A percentile compares a stretch with the other conserved stretches of the same genome.
Conservation (phyloP, 1,140 invertebrate species). For the Drosophila mayri region DNA sequence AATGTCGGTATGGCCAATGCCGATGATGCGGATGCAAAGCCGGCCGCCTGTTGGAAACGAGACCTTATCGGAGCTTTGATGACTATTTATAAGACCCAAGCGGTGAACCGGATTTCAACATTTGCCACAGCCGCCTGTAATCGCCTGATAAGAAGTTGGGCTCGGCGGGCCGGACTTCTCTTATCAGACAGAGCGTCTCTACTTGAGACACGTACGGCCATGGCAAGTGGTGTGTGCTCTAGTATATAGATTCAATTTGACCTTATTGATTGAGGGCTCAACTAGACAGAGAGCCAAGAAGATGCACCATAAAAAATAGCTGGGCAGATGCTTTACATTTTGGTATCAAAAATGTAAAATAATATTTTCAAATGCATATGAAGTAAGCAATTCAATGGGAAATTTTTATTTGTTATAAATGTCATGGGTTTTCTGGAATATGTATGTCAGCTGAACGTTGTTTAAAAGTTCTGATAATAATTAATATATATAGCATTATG, state of each 20-base stretch:
- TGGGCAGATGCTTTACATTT: background rate
- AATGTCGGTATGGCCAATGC: conserved; percentile 5
- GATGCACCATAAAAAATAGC: background rate
- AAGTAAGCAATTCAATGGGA: background rate
- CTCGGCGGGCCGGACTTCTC: conserved; percentile 36
- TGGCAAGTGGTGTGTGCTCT: conserved; percentile 17
- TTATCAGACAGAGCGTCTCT: conserved; percentile 26
- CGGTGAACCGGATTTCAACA: conserved; percentile 61
- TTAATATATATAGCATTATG: background rate
- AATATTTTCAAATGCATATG: too few relatives aligned
- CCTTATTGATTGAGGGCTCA: conserved; percentile 37
- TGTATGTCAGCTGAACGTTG: background rate
- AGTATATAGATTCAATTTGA: conserved; percentile 25
- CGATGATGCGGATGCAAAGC: conserved; percentile 60
- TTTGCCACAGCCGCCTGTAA: conserved; percentile 18
- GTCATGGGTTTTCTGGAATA: background rate
- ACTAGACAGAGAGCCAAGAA: background rate
- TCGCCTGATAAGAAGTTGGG: conserved; percentile 49
- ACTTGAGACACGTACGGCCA: conserved; percentile 31
- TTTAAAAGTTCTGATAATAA: background rate
- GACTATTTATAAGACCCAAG: conserved; percentile 41
- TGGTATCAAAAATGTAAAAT: background rate
- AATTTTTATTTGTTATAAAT: background rate
- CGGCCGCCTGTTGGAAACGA: background rate
- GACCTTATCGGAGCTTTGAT: conserved; percentile 22